phyloP scores from a whole-genome alignment of 2,113 vertebrate species.

The Apteryx mantelli region DNA sequence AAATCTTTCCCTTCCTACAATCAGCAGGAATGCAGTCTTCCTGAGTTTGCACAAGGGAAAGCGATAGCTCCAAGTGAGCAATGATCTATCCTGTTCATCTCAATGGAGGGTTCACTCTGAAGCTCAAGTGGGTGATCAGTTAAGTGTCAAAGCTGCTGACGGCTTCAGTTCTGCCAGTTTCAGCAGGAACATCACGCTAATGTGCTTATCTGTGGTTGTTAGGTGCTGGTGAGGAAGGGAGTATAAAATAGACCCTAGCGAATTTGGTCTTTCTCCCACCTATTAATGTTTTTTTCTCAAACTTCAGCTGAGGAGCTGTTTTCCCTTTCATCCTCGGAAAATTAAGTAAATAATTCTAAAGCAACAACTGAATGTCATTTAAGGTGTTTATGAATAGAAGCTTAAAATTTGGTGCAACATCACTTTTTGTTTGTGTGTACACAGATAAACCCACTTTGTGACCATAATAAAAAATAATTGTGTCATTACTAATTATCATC shows the following conservation, averaged over 20 bases:
- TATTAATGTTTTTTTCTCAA: background rate
- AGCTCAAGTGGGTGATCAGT: background rate
- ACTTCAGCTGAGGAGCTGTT: background rate
- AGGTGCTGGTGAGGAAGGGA: background rate
- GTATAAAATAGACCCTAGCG: background rate
- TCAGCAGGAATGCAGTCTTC: background rate
- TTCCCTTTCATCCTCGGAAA: background rate
- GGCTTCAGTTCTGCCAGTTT: background rate
- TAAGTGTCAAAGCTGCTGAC: background rate
- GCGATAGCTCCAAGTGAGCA: background rate
- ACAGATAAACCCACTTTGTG: background rate
- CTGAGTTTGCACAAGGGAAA: background rate
- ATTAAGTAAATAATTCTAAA: background rate
- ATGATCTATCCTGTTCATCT: background rate
- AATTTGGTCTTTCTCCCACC: background rate
- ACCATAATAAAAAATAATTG: background rate
- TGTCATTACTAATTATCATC: background rate
- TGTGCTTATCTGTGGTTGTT: background rate
- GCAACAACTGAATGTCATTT: background rate
- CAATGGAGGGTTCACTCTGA: background rate
- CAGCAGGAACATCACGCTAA: background rate
- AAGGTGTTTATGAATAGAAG: background rate
- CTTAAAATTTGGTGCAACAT: background rate
- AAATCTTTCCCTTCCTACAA: rapidly evolving
- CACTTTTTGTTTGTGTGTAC: background rate